Evolutionary conservation across 2,888 invertebrate species (phyloP).

Genomic region (Eumacrocentrus americanus): DNA sequence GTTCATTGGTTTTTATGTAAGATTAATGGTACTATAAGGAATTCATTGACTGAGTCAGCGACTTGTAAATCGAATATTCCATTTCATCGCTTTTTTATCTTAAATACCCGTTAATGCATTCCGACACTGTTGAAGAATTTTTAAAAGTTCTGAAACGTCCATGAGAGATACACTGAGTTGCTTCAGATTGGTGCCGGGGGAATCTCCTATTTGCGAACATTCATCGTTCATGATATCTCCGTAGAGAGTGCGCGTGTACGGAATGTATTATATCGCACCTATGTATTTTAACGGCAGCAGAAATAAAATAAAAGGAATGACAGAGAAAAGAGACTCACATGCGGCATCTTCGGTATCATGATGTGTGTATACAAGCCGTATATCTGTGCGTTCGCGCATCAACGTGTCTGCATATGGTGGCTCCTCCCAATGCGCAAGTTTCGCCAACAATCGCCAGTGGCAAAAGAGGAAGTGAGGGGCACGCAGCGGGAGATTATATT

Average conservation of each 20-base stretch:
- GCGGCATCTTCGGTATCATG: slow-evolving; percentile 5
- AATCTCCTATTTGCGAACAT: slow-evolving; percentile 16
- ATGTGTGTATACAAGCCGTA: slow-evolving; percentile 3
- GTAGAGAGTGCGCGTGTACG: slow-evolving; percentile 5
- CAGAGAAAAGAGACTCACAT: background rate
- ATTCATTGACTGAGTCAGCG: too few relatives aligned
- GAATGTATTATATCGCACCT: slow-evolving; percentile 33
- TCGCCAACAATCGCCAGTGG: slow-evolving; percentile 19
- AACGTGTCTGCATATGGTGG: background rate
- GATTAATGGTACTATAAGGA: too few relatives aligned
- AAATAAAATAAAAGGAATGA: background rate
- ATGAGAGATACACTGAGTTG: slow-evolving; percentile 16
- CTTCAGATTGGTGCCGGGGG: slow-evolving; percentile 9
- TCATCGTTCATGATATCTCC: background rate
- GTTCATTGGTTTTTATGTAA: too few relatives aligned
- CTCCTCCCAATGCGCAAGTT: slow-evolving; percentile 5
- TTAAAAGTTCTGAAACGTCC: background rate
- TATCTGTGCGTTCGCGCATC: background rate
- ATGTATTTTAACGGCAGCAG: slow-evolving; percentile 22
- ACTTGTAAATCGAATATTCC: too few relatives aligned
- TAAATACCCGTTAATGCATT: background rate
- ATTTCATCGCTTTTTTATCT: too few relatives aligned
- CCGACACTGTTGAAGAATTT: background rate
- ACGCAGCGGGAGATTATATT: slow-evolving; percentile 20
- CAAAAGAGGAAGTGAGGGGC: slow-evolving; percentile 14